Conservation (phyloP, 2,797 vertebrate genomes). For the Danio aesculapii region DNA sequence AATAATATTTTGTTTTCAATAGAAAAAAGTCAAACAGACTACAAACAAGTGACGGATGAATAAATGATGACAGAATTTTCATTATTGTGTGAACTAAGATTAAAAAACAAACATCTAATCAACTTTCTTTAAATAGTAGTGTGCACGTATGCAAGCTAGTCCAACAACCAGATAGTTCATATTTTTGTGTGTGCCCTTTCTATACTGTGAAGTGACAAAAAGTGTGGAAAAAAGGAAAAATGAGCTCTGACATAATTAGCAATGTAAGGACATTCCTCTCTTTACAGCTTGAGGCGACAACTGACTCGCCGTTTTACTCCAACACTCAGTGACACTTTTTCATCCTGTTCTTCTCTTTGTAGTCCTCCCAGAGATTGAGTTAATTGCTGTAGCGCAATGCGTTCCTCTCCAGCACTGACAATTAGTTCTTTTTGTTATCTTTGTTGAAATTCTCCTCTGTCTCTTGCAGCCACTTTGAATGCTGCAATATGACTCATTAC, state of each 20-base stretch:
- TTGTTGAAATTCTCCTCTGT: slow-evolving; percentile 40
- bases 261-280: slow-evolving; percentile 35
- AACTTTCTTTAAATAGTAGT: too few relatives aligned
- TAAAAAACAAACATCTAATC: too few relatives aligned
- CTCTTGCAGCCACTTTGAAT: slow-evolving; percentile 44
- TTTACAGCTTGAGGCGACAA: slow-evolving; percentile 27
- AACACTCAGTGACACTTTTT: slow-evolving; percentile 31
- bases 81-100: too few relatives aligned
- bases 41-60: too few relatives aligned
- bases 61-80: too few relatives aligned
- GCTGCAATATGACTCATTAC: slow-evolving; percentile 40
- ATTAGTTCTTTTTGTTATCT: slow-evolving; percentile 21
- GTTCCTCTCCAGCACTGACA: slow-evolving; percentile 43
- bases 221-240: slow-evolving; percentile 48
- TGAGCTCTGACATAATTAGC: slow-evolving; percentile 66
- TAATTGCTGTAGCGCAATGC: slow-evolving; percentile 47
- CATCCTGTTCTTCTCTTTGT: slow-evolving; percentile 40
- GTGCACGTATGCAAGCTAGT: too few relatives aligned
- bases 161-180: slow-evolving; percentile 62
- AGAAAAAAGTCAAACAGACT: too few relatives aligned
- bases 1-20: too few relatives aligned
- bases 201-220: slow-evolving; percentile 55
- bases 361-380: slow-evolving; percentile 35
- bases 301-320: slow-evolving; percentile 36
- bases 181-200: slow-evolving; percentile 70